Conservation (phyloP, 2,888 invertebrate species). For the Pyrrhosoma nymphula region DNA sequence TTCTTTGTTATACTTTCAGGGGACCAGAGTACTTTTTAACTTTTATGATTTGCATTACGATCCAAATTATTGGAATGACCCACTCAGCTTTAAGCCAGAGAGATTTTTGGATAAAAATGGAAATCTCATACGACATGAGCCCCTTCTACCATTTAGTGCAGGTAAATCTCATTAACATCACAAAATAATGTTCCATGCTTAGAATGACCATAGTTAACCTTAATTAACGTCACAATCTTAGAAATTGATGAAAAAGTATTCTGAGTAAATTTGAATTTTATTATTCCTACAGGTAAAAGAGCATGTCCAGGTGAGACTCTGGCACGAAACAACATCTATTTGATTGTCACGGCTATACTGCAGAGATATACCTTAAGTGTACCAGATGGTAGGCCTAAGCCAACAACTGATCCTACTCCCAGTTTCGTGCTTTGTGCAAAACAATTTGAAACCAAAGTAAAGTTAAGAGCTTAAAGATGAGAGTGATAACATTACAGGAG, state of each 20-base stretch:
- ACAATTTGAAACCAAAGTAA: not conserved
- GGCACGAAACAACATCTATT: slow-evolving; percentile 35
- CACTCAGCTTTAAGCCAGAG: slow-evolving; percentile 46
- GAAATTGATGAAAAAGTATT: too few species aligned
- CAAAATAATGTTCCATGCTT: too few species aligned
- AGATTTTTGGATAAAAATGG: slow-evolving; percentile 40
- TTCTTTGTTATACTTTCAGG: not conserved
- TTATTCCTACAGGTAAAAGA: slow-evolving; percentile 21
- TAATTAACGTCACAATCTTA: too few species aligned
- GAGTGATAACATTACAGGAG: not conserved
- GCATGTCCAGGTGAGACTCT: slow-evolving; percentile 20
- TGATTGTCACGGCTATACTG: not conserved
- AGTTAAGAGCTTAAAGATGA: not conserved
- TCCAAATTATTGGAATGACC: slow-evolving; percentile 42
- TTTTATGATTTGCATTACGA: slow-evolving; percentile 23
- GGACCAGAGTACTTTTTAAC: slow-evolving; percentile 17
- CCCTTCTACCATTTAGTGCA: slow-evolving; percentile 48
- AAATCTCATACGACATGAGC: not conserved
- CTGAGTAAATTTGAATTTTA: too few species aligned
- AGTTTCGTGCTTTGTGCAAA: not conserved
- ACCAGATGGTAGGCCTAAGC: not conserved
- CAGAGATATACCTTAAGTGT: slow-evolving; percentile 20
- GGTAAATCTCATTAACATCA: not conserved
- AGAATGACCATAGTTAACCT: too few species aligned
- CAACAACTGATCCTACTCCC: not conserved